These are phyloP conservation scores for Columba livia DNA, from an alignment of 2,113 vertebrate species.

Conservation along the genomic window DNA sequence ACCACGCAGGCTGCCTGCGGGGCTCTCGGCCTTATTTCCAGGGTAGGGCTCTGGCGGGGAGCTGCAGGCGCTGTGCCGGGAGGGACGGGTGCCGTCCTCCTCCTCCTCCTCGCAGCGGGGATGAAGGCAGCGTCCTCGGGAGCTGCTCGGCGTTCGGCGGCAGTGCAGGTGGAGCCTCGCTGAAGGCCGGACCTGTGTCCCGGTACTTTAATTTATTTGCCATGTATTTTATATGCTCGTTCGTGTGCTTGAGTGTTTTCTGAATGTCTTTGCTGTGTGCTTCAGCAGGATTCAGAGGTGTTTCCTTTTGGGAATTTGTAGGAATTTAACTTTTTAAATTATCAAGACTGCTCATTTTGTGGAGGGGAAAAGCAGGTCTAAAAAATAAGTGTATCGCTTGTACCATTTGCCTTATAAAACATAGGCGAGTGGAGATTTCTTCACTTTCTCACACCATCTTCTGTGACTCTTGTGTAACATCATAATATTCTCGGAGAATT, in stretches of 20 bases:
- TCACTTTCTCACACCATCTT: not conserved
- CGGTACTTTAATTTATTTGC: not conserved
- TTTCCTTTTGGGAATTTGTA: not conserved
- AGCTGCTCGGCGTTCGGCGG: too few relatives aligned
- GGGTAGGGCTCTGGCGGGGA: not conserved
- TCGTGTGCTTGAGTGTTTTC: rapidly evolving
- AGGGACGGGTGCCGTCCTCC: too few relatives aligned
- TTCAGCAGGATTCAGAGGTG: not conserved
- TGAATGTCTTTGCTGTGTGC: rapidly evolving
- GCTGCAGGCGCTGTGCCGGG: not conserved
- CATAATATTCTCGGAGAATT: constrained; percentile 73
- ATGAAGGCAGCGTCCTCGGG: too few relatives aligned
- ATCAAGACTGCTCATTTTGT: not conserved
- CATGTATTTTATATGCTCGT: not conserved
- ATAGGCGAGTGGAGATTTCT: not conserved
- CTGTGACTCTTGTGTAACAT: constrained; percentile 39
- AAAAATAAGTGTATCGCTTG: not conserved
- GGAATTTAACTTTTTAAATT: not conserved
- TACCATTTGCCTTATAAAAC: not conserved
- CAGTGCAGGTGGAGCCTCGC: too few relatives aligned
- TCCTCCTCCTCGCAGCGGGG: too few relatives aligned
- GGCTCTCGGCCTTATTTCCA: rapidly evolving
- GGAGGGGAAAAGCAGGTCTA: not conserved
- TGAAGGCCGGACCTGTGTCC: too few relatives aligned
- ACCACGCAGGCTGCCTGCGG: rapidly evolving